Percentiles rank a stretch among this genome's conserved stretches.
Evolutionary conservation across 1,140 invertebrate species (phyloP).

Genomic region (Dinothrombium tinctorium): DNA sequence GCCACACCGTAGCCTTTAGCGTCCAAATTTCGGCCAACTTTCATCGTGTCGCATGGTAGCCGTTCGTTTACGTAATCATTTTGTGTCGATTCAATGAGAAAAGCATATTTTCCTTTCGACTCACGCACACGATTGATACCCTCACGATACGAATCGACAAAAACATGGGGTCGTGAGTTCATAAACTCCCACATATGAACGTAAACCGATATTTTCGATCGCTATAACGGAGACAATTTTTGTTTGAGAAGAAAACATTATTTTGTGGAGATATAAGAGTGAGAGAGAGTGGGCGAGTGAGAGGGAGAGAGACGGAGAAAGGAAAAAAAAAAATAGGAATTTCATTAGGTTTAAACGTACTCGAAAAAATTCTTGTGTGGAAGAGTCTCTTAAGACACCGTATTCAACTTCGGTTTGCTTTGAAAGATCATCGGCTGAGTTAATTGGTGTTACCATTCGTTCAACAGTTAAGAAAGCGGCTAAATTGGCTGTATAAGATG

Average conservation of each 20-base stretch:
- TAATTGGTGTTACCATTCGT: conserved; percentile 72
- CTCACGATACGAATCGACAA: conserved; percentile 21
- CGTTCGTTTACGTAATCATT: conserved; percentile 25
- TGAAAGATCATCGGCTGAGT: conserved; percentile 73
- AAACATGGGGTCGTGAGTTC: conserved; percentile 26
- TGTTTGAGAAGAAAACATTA: no score
- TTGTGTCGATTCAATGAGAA: conserved; percentile 28
- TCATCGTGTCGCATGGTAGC: conserved; percentile 33
- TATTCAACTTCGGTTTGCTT: conserved; percentile 89
- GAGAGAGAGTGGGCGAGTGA: no score
- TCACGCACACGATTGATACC: conserved; percentile 22
- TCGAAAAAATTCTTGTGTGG: conserved; percentile 78
- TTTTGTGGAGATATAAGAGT: no score
- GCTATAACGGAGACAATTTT: conserved; percentile 30
- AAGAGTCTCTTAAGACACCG: conserved; percentile 34
- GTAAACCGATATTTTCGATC: conserved; percentile 67
- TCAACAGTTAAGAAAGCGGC: conserved; percentile 92
- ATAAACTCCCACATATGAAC: conserved; percentile 90
- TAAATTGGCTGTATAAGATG: conserved; percentile 58
- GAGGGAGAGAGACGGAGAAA: background rate
- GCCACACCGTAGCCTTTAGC: conserved; percentile 27
- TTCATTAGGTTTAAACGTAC: conserved; percentile 31
- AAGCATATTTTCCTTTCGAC: conserved; percentile 31
- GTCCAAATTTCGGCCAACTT: conserved; percentile 26
- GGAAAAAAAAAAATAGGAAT: background rate